Evolutionary conservation across 2,888 invertebrate species (phyloP).

Genomic region (Dione juno): DNA sequence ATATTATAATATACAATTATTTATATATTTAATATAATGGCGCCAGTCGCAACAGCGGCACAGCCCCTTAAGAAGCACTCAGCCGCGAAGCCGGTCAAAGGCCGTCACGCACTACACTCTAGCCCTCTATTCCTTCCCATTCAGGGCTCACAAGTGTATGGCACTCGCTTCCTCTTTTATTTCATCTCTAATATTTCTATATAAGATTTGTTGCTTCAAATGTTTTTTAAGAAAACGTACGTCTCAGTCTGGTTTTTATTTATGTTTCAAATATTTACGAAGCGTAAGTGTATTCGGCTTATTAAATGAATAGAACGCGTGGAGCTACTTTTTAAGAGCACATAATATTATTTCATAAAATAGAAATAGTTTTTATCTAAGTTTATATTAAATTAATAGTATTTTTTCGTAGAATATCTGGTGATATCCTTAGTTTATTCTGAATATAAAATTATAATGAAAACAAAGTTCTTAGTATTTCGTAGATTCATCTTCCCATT

Average conservation of each 20-base stretch:
- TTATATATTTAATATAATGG: background rate
- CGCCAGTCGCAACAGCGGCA: background rate
- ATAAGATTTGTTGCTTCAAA: slow-evolving; percentile 31
- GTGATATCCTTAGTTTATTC: no score
- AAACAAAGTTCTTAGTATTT: no score
- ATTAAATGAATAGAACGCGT: slow-evolving; percentile 11
- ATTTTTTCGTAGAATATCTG: no score
- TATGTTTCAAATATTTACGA: slow-evolving; percentile 17
- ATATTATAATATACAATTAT: background rate
- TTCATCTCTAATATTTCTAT: slow-evolving; percentile 24
- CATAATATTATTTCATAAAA: background rate
- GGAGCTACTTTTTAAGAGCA: background rate
- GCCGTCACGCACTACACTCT: slow-evolving; percentile 35
- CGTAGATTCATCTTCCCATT: no score
- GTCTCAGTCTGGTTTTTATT: slow-evolving; percentile 13
- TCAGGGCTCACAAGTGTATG: slow-evolving; percentile 30
- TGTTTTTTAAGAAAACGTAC: slow-evolving; percentile 10
- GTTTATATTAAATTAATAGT: background rate
- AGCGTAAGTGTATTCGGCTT: slow-evolving; percentile 12
- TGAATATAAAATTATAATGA: no score
- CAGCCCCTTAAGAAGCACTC: slow-evolving; percentile 21
- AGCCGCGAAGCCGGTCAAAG: slow-evolving; percentile 32
- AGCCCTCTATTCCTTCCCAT: slow-evolving; percentile 25
- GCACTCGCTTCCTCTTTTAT: slow-evolving; percentile 31
- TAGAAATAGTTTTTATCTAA: background rate